Evolutionary conservation across 2,888 invertebrate species (phyloP).

Genomic region (Leptinotarsa rubiginosa): DNA sequence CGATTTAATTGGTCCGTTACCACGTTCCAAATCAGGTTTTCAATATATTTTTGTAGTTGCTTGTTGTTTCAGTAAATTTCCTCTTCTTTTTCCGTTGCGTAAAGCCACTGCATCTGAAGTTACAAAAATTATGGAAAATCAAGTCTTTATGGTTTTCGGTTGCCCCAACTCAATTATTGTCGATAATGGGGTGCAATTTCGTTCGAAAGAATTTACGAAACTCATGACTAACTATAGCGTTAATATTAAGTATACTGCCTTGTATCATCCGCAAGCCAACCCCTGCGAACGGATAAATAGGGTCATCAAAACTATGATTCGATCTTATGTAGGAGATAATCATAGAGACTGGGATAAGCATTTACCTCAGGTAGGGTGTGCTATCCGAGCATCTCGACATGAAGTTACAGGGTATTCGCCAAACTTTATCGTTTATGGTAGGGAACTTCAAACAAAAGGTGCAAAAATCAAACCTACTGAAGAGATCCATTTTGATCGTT

Average conservation of each 20-base stretch:
- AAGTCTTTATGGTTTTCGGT: slow-evolving; percentile 1
- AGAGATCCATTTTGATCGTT: background rate
- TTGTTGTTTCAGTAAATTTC: slow-evolving; percentile 42
- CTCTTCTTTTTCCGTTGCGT: slow-evolving; percentile 38
- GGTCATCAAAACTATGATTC: slow-evolving; percentile 34
- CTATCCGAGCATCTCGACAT: background rate
- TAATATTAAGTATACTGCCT: slow-evolving; percentile 27
- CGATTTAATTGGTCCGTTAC: too few species aligned
- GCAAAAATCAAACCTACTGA: background rate
- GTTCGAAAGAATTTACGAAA: background rate
- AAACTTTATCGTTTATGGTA: background rate
- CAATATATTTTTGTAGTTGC: slow-evolving; percentile 33
- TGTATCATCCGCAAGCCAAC: slow-evolving; percentile 37
- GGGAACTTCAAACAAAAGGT: background rate
- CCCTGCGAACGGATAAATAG: slow-evolving; percentile 38
- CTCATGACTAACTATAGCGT: slow-evolving; percentile 29
- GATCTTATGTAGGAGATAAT: slow-evolving; percentile 2
- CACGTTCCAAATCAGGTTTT: slow-evolving; percentile 22
- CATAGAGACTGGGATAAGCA: background rate
- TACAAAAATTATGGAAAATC: slow-evolving; percentile 7
- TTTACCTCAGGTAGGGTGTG: slow-evolving; percentile 1
- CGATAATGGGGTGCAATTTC: slow-evolving; percentile 8
- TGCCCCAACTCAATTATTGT: background rate
- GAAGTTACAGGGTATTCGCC: background rate
- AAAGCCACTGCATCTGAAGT: slow-evolving; percentile 32